phyloP scores from a whole-genome alignment of 2,113 vertebrate genomes.

The Ailurus styani region DNA sequence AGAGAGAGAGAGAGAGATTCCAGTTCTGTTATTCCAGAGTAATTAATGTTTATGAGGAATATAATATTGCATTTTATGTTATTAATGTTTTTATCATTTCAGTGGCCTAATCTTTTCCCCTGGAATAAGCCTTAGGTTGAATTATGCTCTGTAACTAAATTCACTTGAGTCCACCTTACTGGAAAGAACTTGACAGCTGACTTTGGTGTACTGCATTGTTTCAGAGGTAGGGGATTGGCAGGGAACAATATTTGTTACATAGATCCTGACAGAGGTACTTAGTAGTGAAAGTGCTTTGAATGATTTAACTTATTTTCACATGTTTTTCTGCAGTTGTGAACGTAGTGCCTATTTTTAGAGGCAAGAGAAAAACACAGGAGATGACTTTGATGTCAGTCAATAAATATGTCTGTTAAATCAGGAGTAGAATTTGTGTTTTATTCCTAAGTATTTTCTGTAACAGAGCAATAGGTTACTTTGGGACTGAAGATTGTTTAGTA shows the following conservation, averaged over 20 bases:
- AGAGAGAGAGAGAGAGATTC: not conserved
- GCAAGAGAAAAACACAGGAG: not conserved
- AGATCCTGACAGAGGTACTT: not conserved
- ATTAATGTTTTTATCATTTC: not conserved
- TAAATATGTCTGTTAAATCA: slow-evolving; percentile 29
- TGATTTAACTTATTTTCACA: not conserved
- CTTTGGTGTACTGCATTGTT: not conserved
- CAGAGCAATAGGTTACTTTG: slow-evolving; percentile 4
- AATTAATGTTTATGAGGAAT: not conserved
- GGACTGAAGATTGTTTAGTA: not conserved
- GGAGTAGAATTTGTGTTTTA: slow-evolving; percentile 8
- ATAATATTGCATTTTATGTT: slow-evolving; percentile 7
- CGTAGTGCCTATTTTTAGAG: not conserved
- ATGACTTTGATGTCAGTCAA: not conserved
- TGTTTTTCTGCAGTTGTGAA: not conserved
- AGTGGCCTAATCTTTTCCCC: not conserved
- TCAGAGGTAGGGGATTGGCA: not conserved
- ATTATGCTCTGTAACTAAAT: slow-evolving; percentile 8
- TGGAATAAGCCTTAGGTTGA: not conserved
- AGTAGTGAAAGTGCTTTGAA: slow-evolving; percentile 10
- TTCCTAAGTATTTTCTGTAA: not conserved
- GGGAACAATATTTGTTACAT: not conserved
- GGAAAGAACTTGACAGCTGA: not conserved
- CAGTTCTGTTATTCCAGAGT: too few relatives aligned
- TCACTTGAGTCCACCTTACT: not conserved